Evolutionary conservation across 2,113 vertebrate genomes (phyloP).

Genomic region (Acrocephalus arundinaceus): DNA sequence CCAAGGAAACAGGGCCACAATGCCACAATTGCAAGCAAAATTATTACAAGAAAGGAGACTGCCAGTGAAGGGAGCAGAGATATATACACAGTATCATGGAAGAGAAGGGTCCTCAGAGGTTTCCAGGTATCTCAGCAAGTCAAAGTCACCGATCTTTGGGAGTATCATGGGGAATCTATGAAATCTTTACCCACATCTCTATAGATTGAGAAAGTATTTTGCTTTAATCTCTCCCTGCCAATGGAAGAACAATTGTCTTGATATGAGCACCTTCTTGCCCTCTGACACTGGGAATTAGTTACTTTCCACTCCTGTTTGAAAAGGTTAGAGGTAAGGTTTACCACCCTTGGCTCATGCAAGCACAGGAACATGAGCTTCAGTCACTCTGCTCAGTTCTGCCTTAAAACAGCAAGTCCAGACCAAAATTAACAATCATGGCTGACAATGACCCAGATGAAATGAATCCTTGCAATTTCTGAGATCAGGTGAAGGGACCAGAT

Average conservation of each 20-base stretch:
- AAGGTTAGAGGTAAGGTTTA: neutral
- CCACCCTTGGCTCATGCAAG: neutral
- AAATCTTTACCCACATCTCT: neutral
- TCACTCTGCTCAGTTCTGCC: neutral
- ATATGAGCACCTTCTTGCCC: neutral
- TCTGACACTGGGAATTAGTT: neutral
- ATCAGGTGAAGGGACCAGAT: neutral
- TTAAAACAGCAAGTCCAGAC: neutral
- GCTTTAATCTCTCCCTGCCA: neutral
- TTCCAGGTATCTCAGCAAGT: neutral
- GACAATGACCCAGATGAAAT: neutral
- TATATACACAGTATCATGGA: rapidly evolving
- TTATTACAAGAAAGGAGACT: neutral
- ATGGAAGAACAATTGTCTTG: neutral
- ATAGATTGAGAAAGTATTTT: rapidly evolving
- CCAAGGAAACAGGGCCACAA: neutral
- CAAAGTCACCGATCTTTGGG: neutral
- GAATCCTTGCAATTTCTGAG: neutral
- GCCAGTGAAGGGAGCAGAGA: neutral
- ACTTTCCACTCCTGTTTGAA: neutral
- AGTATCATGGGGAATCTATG: neutral
- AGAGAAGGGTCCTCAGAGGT: neutral
- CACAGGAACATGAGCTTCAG: neutral
- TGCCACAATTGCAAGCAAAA: neutral
- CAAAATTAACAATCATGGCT: neutral